These are phyloP conservation scores for Caenorhabditis sp. DNA, from an alignment of 2,888 invertebrate genomes.

Conservation along the genomic window DNA sequence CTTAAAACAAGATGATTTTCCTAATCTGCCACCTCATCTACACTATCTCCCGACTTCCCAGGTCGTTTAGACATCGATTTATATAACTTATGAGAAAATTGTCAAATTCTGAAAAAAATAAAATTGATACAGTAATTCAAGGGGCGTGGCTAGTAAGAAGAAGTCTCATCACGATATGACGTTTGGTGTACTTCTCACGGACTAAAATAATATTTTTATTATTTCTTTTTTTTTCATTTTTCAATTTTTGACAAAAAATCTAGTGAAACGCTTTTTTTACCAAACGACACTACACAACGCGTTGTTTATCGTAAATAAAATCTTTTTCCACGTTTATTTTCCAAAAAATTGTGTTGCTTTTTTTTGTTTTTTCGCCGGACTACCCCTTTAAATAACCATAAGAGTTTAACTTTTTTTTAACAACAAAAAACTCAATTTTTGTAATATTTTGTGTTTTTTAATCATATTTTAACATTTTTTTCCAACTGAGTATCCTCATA, in stretches of 20 bases:
- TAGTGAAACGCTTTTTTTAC: neutral
- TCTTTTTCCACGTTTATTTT: slow-evolving; percentile 19
- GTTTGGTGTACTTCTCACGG: no score
- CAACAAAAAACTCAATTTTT: no score
- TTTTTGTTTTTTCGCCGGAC: no score
- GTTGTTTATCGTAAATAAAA: slow-evolving; percentile 20
- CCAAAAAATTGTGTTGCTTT: neutral
- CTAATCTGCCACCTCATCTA: slow-evolving; percentile 60
- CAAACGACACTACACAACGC: neutral
- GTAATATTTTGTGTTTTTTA: no score
- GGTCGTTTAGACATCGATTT: neutral
- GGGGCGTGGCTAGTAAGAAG: no score
- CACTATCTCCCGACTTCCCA: neutral
- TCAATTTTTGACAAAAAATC: neutral
- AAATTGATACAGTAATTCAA: neutral
- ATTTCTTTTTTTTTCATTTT: no score
- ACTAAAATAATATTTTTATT: no score
- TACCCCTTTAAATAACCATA: no score
- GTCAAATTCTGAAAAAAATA: neutral
- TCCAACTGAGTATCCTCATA: no score
- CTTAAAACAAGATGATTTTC: slow-evolving; percentile 65
- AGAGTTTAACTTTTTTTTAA: no score
- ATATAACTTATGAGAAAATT: neutral
- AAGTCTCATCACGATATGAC: no score
- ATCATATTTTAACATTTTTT: no score